phyloP scores from a whole-genome alignment of 2,113 vertebrate species.

The Panthera leo region DNA sequence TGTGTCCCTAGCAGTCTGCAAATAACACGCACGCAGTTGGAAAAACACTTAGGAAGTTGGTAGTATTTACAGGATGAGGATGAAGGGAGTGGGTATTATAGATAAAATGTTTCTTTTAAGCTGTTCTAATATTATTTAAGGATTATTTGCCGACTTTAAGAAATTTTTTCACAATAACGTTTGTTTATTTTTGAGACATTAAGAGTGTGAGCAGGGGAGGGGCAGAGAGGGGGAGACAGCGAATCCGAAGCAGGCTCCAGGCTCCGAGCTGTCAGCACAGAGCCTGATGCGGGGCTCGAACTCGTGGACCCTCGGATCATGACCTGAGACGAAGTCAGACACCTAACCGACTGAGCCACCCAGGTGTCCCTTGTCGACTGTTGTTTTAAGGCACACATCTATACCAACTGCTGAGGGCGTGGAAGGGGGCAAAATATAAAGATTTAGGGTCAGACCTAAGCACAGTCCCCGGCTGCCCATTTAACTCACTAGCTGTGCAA shows the following conservation, averaged over 20 bases:
- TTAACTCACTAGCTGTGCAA: neutral
- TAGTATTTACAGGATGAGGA: neutral
- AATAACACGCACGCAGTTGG: neutral
- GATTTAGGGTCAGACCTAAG: neutral
- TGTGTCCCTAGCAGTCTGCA: neutral
- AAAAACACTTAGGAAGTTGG: neutral
- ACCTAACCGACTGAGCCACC: neutral
- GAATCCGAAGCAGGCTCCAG: neutral
- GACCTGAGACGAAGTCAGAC: neutral
- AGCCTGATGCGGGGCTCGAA: neutral
- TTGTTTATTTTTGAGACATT: too few relatives aligned
- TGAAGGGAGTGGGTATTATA: rapidly evolving
- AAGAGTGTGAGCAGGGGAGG: too few relatives aligned
- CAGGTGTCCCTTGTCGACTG: neutral
- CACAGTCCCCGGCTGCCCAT: neutral
- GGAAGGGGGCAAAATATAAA: neutral
- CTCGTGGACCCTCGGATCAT: neutral
- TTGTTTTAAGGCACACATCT: neutral
- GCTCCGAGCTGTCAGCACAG: neutral
- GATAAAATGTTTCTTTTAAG: neutral
- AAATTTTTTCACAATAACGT: too few relatives aligned
- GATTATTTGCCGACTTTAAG: neutral
- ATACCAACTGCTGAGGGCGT: neutral
- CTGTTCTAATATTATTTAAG: neutral
- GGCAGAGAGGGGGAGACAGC: too few relatives aligned